Evolutionary conservation across 2,113 vertebrate species (phyloP), one percentile per base, ranked within the genome.

Genomic region (Galbula dea): DNA sequence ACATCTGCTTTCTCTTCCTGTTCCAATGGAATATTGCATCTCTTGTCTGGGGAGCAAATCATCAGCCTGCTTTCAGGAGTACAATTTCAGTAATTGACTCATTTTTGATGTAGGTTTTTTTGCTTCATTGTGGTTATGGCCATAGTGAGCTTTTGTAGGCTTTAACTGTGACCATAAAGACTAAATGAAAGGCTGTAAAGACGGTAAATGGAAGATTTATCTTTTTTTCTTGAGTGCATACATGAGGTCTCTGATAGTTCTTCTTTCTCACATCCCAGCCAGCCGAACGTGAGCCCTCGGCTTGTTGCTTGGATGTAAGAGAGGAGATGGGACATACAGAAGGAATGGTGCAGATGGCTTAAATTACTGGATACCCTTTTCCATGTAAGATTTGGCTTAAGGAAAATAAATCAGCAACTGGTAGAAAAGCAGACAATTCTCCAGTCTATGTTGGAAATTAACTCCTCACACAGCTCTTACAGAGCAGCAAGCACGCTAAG

Each of bases 381-480:
- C 69, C 36, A 23, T 39, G 39, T 12, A 90, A 77, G 36, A 67
- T 66, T 27, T 93, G 52, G 68, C 36, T 80, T 63, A 55, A 63
- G 76, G 37, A 67, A 77, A 94, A 65, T 14, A 48, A 67, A 68
- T 54, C 48, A 57, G 61, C n/a, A 81, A 26, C 86, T 49, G 46
- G 39, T 55, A 52, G 65, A 83, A 83, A 12, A 86, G 67, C 19
- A 79, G 75, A 61, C 13, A 34, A 5, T 61, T 79, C 72, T 48
- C 48, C 73, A 2, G 1, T 30, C 41, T 39, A 0, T 65, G 63
- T 23, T 15, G 52, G 80, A 69, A 88, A 57, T 0, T 0, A 74
- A n/a, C n/a, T 76, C 62, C 65, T 37, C 72, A 48, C 30, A 3
- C 19, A 23, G 51, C 51, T 80, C 67, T 66, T 48, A 20, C 36